Evolutionary conservation across 1,140 invertebrate genomes (phyloP), one percentile per base, ranked within the genome.

Genomic region (Diachasmimorpha longicaudata): DNA sequence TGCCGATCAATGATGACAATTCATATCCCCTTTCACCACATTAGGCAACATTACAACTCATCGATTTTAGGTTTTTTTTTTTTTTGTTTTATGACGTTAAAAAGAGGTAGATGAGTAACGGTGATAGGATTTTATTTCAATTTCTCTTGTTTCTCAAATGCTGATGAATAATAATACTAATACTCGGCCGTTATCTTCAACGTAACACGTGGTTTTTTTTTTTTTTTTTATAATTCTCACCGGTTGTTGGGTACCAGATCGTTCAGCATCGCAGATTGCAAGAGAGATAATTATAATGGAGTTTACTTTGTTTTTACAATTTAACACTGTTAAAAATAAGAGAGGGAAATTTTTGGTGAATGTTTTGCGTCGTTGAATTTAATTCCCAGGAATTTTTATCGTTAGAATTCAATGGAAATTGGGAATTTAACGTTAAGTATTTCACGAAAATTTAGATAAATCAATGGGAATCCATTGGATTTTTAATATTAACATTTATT

Each of bases 161-260:
- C 42, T 74, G 46, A 78, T 76, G 72, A 75, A 76, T 76, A 78
- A 76, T 73, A 76, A 68, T 72, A 72, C 69, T 79, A 74, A 77
- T 77, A 77, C 78, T 76, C 75, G 75, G 75, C 72, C 75, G 69
- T 77, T 77, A 72, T 77, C 69, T 74, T 72, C 31, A 77, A 76
- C 52, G 55, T 72, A 75, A 78, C 42, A 74, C 14, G 70, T 58
- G 72, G 68, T 74, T 70, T 67, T 31, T 66, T 58, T 77, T 58
- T 69, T 52, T 74, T 70, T 67, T 31, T 66, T 58, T 77, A 23
- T 37, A n/a, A 55, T 14, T 63, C 48, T 39, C 14, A 48, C 70
- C 52, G 52, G 46, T 69, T 52, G 16, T 67, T 25, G 16, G 42
- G 52, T 44, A 73, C 68, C 68, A 42, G 73, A 76, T 71, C 37